Evolutionary conservation across 2,888 invertebrate genomes (phyloP), one percentile per base, ranked within the genome.

Genomic region (Trissolcus brochymenae): DNA sequence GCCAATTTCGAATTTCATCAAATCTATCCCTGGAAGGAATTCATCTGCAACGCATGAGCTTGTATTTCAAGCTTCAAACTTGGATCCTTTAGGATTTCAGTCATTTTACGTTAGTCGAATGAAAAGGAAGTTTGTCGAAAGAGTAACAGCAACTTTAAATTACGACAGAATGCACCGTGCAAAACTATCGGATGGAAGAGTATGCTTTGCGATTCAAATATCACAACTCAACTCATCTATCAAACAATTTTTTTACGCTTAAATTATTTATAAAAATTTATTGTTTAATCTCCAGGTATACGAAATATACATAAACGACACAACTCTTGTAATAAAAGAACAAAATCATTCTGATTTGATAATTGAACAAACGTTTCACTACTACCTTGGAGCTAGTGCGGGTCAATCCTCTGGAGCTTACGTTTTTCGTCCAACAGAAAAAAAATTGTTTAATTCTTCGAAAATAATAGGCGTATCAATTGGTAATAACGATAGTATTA

Each of bases 321-420:
- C 3, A n/a, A 49, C 25, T 62, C 14, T 62, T 19, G 62, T 62
- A 1, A 13, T 62, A 41, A 9, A 40, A 40, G n/a, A 19, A 14
- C 19, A 19, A n/a, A 41, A 62, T 21, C 6, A 53, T 1, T 11
- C 49, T 2, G 51, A 51, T 53, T 6, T 54, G 0, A 29, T 46
- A 43, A 21, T 64, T 9, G 54, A 64, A 54, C 64, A 64, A 43
- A 43, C 9, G 13, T 64, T 64, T 40, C 6, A 46, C 21, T 54
- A 54, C 90, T 91, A 1, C 21, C 0, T 91, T 49, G 60, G 49
- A 2, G 0, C n/a, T 13, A 1, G 4, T 35, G 35, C 13, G 6
- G 25, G 49, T 77, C 90, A 96, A 65, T 93, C 96, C 0, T 97
- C 97, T 0, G 98, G 98, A 0, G 98, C 98, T 0, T 98, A 98